Percentiles rank a stretch among this genome's conserved stretches.
These are phyloP conservation scores for Eulemur rubriventer DNA, from an alignment of 2,797 vertebrate species.

Conservation along the genomic window DNA sequence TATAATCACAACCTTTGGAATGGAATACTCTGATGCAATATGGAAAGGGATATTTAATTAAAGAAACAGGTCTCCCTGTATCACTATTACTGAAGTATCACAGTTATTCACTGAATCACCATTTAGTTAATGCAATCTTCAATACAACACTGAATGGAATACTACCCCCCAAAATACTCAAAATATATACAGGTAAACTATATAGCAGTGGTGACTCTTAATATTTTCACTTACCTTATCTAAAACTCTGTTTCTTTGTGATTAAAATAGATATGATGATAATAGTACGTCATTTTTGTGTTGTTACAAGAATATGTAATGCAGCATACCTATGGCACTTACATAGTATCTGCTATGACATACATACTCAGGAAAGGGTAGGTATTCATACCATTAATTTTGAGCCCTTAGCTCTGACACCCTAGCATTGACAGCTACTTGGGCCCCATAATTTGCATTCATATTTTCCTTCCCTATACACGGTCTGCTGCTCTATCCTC, in stretches of 20 bases:
- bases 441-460: background rate
- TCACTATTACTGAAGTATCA: background rate
- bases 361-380: background rate
- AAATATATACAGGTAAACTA: background rate
- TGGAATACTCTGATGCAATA: background rate
- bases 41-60: background rate
- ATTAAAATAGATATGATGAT: background rate
- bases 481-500: background rate
- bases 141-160: background rate
- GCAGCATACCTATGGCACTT: background rate
- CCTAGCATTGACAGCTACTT: background rate
- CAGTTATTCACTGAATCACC: background rate
- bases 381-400: background rate
- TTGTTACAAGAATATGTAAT: background rate
- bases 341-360: background rate
- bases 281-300: background rate
- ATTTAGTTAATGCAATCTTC: background rate
- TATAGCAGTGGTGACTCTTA: background rate
- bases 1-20: background rate
- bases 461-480: background rate
- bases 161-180: background rate
- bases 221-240: background rate
- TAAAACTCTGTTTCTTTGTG: background rate
- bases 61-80: background rate
- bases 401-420: background rate